Conservation (phyloP, 2,888 invertebrate species). For the Pollenia angustigena region DNA sequence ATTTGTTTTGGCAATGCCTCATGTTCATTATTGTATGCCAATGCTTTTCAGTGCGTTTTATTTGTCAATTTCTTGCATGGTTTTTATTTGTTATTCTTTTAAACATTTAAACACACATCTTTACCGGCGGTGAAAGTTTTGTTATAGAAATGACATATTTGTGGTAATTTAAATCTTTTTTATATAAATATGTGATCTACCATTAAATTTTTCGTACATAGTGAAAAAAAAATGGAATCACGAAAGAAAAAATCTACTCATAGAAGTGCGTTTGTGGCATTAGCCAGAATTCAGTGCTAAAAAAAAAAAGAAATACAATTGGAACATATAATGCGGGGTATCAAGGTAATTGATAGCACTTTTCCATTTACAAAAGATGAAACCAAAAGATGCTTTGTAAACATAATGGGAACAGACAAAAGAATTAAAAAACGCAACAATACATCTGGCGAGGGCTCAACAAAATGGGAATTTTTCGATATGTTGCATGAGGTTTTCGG, state of each 20-base stretch:
- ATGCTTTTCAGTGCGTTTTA: neutral
- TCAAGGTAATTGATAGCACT: slow-evolving; percentile 30
- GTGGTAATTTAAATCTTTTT: neutral
- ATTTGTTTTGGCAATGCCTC: slow-evolving; percentile 1
- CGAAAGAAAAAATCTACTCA: too few relatives aligned
- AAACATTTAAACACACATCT: too few relatives aligned
- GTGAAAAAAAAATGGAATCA: neutral
- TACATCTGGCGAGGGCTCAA: too few relatives aligned
- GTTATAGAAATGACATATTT: too few relatives aligned
- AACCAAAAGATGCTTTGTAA: slow-evolving; percentile 48
- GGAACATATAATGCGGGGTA: slow-evolving; percentile 46
- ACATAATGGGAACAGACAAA: slow-evolving; percentile 28
- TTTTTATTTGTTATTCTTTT: too few relatives aligned
- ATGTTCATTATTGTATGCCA: neutral
- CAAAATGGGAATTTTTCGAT: too few relatives aligned
- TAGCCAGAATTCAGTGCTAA: slow-evolving; percentile 45
- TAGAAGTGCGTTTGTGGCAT: too few relatives aligned
- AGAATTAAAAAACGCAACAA: slow-evolving; percentile 21
- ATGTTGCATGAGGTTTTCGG: too few relatives aligned
- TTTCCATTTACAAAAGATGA: slow-evolving; percentile 48
- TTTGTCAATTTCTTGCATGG: too few relatives aligned
- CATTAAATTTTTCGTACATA: neutral
- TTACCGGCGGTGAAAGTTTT: too few relatives aligned
- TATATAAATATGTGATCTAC: neutral
- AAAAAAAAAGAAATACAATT: slow-evolving; percentile 48